Evolutionary conservation across 2,888 invertebrate species (phyloP).

Genomic region (Muschampia plurimacula): DNA sequence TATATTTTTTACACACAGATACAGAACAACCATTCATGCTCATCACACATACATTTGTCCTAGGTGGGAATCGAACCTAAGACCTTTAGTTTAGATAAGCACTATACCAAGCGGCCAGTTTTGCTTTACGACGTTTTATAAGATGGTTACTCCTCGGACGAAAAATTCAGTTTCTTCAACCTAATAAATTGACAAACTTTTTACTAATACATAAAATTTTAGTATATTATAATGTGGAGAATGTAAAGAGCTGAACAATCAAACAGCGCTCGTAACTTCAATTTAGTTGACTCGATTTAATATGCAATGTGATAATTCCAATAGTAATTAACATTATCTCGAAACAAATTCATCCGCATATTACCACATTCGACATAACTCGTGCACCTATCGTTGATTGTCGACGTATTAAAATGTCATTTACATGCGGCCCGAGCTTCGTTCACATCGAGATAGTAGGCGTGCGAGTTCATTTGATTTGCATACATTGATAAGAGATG

Average conservation of each 20-base stretch:
- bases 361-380: constrained; percentile 19
- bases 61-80: no score
- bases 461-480: not conserved
- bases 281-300: not conserved
- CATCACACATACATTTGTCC: no score
- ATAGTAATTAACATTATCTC: constrained; percentile 2
- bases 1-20: no score
- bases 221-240: no score
- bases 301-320: not conserved
- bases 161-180: no score
- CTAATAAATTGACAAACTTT: no score
- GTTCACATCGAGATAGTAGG: constrained; percentile 1
- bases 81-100: no score
- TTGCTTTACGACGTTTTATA: no score
- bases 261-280: not conserved
- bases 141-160: no score
- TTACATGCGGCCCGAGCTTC: constrained; percentile 44
- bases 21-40: no score
- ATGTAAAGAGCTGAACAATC: not conserved
- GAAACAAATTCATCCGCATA: constrained; percentile 11
- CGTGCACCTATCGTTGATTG: not conserved
- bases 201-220: no score
- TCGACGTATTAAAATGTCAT: constrained; percentile 47
- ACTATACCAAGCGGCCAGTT: no score
- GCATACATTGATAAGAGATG: not conserved